phyloP scores from a whole-genome alignment of 2,888 invertebrate species.

The Coelogynopora nodosa region DNA sequence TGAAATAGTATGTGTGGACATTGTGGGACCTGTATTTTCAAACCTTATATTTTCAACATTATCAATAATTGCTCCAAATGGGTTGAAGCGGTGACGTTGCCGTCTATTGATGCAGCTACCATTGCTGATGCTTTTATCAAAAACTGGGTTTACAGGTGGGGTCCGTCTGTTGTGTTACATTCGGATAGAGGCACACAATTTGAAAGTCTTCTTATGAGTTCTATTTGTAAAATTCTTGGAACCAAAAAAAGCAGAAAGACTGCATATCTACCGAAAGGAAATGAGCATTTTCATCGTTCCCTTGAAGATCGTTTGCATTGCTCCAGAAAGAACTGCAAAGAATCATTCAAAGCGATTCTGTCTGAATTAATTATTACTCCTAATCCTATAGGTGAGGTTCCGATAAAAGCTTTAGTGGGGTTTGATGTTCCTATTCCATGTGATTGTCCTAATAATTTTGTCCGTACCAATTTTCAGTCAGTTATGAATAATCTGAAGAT shows the following conservation, averaged over 20 bases:
- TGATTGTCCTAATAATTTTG: neutral
- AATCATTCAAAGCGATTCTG: neutral
- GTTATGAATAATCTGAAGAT: neutral
- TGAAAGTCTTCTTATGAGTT: neutral
- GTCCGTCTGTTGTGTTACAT: slow-evolving; percentile 11
- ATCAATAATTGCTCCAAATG: slow-evolving; percentile 21
- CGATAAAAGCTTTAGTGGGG: neutral
- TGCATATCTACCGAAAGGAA: neutral
- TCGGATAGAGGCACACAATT: slow-evolving; percentile 30
- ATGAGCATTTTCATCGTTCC: neutral
- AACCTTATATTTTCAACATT: neutral
- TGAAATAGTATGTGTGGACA: slow-evolving; percentile 5
- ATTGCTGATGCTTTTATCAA: slow-evolving; percentile 2
- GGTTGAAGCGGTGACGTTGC: slow-evolving; percentile 27
- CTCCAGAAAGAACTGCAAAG: neutral
- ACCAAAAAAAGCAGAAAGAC: neutral
- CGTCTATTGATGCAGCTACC: neutral
- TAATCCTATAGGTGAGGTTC: neutral
- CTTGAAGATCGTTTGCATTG: neutral
- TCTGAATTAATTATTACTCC: neutral
- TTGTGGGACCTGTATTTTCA: slow-evolving; percentile 1
- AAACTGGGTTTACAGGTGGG: neutral
- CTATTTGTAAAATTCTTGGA: slow-evolving; percentile 17
- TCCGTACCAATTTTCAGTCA: neutral
- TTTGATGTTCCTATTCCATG: slow-evolving; percentile 8